A percentile compares a stretch with the other conserved stretches of the same genome.
phyloP scores from a whole-genome alignment of 2,113 vertebrate species.

The Brachypteracias leptosomus region DNA sequence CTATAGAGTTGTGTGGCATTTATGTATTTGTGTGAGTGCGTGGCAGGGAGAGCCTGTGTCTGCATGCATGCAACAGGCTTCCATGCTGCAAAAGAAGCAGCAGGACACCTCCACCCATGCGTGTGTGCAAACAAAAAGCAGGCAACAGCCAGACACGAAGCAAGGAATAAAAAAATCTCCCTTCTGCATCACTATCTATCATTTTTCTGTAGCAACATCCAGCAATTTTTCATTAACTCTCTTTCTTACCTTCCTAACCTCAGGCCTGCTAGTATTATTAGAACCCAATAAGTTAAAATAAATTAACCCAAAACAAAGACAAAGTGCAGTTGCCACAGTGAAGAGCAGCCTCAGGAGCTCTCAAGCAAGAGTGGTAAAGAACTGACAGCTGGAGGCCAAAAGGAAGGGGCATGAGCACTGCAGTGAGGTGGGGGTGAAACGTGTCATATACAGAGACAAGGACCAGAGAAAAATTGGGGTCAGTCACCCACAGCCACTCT shows the following conservation, averaged over 20 bases:
- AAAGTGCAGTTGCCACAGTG: background rate
- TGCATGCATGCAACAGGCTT: background rate
- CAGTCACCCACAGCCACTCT: background rate
- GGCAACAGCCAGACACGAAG: background rate
- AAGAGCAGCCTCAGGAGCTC: background rate
- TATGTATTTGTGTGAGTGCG: accelerated
- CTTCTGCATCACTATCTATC: background rate
- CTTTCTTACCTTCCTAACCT: slow-evolving; percentile 3
- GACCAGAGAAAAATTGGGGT: background rate
- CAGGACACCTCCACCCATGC: background rate
- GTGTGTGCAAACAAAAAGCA: background rate
- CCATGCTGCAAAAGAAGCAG: background rate
- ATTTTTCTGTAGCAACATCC: background rate
- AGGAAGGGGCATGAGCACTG: background rate
- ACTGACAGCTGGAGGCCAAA: background rate
- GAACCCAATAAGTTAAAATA: background rate
- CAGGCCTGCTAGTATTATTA: slow-evolving; percentile 12
- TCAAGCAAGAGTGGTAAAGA: background rate
- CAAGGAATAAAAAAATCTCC: background rate
- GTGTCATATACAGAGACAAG: background rate
- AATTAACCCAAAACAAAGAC: slow-evolving; percentile 19
- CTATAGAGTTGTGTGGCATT: background rate
- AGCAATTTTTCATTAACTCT: background rate
- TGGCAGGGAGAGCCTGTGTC: background rate
- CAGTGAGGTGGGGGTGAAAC: background rate